Conservation (phyloP, 2,888 invertebrate species). For the Stenichneumon culpator region DNA sequence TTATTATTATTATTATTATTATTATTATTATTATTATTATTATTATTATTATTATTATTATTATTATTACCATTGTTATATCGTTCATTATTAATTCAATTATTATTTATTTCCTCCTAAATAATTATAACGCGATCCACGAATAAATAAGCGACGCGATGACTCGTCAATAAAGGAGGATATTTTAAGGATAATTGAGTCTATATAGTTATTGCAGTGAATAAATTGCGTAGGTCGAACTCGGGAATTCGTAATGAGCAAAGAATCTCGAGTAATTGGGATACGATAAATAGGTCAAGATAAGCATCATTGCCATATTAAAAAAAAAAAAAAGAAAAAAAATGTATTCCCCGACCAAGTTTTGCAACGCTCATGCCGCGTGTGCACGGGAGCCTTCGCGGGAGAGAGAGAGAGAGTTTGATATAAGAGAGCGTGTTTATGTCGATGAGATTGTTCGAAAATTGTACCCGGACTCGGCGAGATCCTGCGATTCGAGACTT, state of each 20-base stretch:
- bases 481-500: not conserved
- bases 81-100: too few relatives aligned
- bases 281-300: not conserved
- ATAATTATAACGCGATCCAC: too few relatives aligned
- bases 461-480: not conserved
- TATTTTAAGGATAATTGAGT: too few relatives aligned
- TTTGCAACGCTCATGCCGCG: conserved; percentile 14
- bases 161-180: too few relatives aligned
- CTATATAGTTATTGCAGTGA: not conserved
- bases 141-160: too few relatives aligned
- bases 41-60: too few relatives aligned
- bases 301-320: conserved; percentile 3
- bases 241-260: not conserved
- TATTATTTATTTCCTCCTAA: too few relatives aligned
- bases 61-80: too few relatives aligned
- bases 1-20: too few relatives aligned
- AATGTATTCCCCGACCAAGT: conserved; percentile 5
- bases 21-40: too few relatives aligned
- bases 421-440: not conserved
- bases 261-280: conserved; percentile 26
- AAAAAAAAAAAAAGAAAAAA: conserved; percentile 1
- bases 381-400: not conserved
- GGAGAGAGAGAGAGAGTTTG: not conserved
- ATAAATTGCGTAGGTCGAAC: not conserved
- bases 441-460: conserved; percentile 16